Evolutionary conservation across 2,888 invertebrate genomes (phyloP), one percentile per base, ranked within the genome.

Genomic region (Sthenelais limicola): DNA sequence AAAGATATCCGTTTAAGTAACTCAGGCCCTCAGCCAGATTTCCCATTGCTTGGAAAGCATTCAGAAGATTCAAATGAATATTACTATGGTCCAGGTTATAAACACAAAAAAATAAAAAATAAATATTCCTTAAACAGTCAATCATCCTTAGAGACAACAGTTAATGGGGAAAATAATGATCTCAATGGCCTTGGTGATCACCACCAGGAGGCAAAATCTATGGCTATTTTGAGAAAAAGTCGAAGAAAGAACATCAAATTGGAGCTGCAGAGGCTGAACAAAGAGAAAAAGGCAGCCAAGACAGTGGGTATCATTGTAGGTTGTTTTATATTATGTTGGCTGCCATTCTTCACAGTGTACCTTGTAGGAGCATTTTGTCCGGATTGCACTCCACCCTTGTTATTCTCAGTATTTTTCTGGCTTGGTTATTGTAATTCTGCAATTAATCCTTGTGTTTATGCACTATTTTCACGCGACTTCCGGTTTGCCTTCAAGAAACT

Each of bases 241-340:
- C 69, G 74, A n/a, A 38, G 74, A 5, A 76, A 94, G 83, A 96
- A 96, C 86, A 94, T 96, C 76, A 96, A 95, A 87, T 94, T 94
- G 3, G 89, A 89, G 91, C 95, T 95, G 76, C 95, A 95, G 86
- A 92, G 95, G 62, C 96, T 84, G 67, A 81, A 82, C 72, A 95
- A 96, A 93, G 97, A 98, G 88, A 97, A 97, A 0, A 97, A 97
- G 89, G 97, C 97, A 0, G 97, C 97, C 1, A 97, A 97, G 88
- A 97, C 97, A 0, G 90, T 98, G 69, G 97, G 96, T 75, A 97
- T 98, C 78, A 98, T 98, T 77, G 97, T 98, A 3, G 98, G 98
- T 0, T 94, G 96, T 56, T 98, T 98, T 89, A 96, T 97, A 72
- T 91, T 94, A 83, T 98, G 98, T 88, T 98, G 98, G 98, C 91